Base-by-base conservation (phyloP, 2,888 invertebrate genomes). In the Sycophila texana region DNA sequence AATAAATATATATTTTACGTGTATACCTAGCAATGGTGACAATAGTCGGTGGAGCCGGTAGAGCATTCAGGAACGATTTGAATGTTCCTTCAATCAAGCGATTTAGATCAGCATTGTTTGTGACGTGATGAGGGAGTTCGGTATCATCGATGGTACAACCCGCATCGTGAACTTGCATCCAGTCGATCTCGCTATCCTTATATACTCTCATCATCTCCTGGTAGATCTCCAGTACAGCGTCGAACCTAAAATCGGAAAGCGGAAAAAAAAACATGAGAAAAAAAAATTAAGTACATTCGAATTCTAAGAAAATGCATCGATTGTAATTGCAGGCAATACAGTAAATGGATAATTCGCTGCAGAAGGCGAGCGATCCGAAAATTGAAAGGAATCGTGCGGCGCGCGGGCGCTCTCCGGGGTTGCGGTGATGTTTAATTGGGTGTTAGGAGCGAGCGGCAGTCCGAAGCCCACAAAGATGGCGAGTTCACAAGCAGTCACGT, bases 131-230 rank as follows among this genome's bases (percentile, higher is more conserved):
- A 0, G 98, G 98, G 74, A 98, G 90, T 26, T 96, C 96, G 7
- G 94, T 94, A 85, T 96, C 95, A 88, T 98, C 97, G 81, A 95
- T 94, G 0, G 98, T 98, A 88, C 96, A 97, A 4, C 98, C 98
- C 53, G 96, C 96, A 84, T 97, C 95, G 87, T 95, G 96, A 12
- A 98, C 92, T 79, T 96, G 91, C 87, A 94, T 92, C 95, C 96
- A 97, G 87, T 97, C 95, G 57, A 96, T 94, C 65, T 93, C 92
- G 22, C 93, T 92, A 16, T 93, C 93, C 3, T 92, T 88, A 85
- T 94, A 94, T 78, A 72, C 85, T 72, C 72, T 85, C 18, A 78
- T 86, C 57, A 89, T 73, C 81, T 88, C 87, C 16, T 82, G 82
- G 78, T 82, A 85, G 49, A 89, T 86, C 1, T 83, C 77, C 20